Base-by-base conservation (phyloP, 2,113 vertebrate species). In the Sylvia atricapilla region DNA sequence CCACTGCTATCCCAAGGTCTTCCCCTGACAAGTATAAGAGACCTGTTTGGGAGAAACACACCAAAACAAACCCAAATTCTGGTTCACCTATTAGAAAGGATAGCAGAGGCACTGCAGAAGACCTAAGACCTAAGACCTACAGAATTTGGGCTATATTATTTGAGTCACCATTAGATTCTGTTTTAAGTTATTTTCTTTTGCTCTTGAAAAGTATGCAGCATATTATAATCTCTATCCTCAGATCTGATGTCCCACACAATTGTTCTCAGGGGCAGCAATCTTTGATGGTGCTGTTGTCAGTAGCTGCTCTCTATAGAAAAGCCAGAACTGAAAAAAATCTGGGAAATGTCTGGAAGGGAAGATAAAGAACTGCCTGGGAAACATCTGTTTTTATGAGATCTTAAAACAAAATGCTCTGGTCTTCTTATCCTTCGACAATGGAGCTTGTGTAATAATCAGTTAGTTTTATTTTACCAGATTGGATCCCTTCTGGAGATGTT, bases 401-500 rank as follows among this genome's bases (percentile, higher is more conserved):
- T 75, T 28, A 7, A 80, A 16, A 22, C 75, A 92, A 84, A 84
- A 46, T 94, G 80, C 66, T 60, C 76, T 58, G 77, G 78, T 94
- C 91, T 94, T 92, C 90, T 93, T 90, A 73, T 92, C 92, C 90
- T 96, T 91, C 60, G 53, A 94, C 78, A 59, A 52, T 52, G 82
- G 28, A 77, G 72, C 55, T 95, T 94, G 96, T 91, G 89, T 96
- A 97, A 89, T 90, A 86, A 95, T 91, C n/a, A 49, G 52, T 78
- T 94, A 85, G 88, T 49, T 94, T 91, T 83, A 77, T 87, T 96
- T 96, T 94, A 79, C 92, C 97, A 98, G 97, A 97, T 96, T 96
- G 96, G 70, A 96, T 82, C 91, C 94, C 93, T 97, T 97, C 85
- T 97, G 92, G 94, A 96, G 88, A 95, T 95, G 84, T 97, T 95